Percentiles rank a stretch among this genome's conserved stretches.
Evolutionary conservation across 1,140 invertebrate species (phyloP).

Genomic region (Eciton burchellii): DNA sequence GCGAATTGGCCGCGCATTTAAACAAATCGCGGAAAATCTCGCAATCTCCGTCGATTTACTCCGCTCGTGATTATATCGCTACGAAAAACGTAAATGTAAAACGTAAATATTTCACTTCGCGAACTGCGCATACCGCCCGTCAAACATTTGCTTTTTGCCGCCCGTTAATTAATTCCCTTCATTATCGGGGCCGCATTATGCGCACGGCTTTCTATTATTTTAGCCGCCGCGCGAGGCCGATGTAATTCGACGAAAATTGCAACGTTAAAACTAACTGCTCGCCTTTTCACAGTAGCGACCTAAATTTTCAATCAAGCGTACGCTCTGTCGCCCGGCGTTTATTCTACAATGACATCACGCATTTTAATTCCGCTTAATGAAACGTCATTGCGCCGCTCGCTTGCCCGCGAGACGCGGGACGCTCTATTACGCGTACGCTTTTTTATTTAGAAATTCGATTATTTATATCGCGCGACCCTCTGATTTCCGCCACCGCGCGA

Average conservation of each 20-base stretch:
- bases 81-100: slow-evolving; percentile 30
- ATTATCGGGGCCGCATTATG: slow-evolving; percentile 30
- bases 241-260: slow-evolving; percentile 37
- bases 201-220: slow-evolving; percentile 39
- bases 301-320: slow-evolving; percentile 15
- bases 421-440: background rate
- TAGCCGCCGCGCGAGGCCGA: background rate
- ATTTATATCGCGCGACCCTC: no score
- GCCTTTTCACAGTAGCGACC: slow-evolving; percentile 13
- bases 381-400: background rate
- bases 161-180: slow-evolving; percentile 54
- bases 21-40: slow-evolving; percentile 30
- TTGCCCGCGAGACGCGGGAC: background rate
- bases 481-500: no score
- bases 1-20: slow-evolving; percentile 23
- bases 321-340: slow-evolving; percentile 8
- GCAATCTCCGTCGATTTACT: slow-evolving; percentile 22
- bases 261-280: slow-evolving; percentile 30
- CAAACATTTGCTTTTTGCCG: slow-evolving; percentile 49
- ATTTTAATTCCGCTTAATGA: slow-evolving; percentile 8
- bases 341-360: slow-evolving; percentile 11
- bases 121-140: slow-evolving; percentile 22
- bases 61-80: slow-evolving; percentile 27
- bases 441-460: slow-evolving; percentile 17
- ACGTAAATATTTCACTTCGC: slow-evolving; percentile 46